These are phyloP conservation scores for Xenopus laevis DNA, from an alignment of 2,113 vertebrate species.

Conservation along the genomic window DNA sequence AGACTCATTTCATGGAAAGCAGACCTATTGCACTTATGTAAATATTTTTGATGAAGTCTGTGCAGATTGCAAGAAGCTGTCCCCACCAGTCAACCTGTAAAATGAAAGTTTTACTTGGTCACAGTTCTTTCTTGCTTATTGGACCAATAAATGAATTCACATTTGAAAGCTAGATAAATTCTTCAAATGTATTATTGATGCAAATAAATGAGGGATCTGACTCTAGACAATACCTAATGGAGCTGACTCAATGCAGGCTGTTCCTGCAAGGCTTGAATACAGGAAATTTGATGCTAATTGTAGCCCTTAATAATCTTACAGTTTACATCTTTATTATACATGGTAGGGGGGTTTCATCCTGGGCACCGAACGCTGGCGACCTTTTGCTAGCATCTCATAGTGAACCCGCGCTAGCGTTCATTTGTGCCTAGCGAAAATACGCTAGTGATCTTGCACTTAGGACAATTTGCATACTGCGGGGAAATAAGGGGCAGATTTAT, in stretches of 20 bases:
- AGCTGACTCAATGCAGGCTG: conserved; percentile 65
- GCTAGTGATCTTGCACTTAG: no score
- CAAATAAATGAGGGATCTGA: conserved; percentile 73
- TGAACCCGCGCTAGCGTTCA: no score
- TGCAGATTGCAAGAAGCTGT: conserved; percentile 40
- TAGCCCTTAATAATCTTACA: conserved; percentile 71
- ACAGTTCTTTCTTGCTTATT: conserved; percentile 59
- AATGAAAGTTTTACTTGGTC: conserved; percentile 40
- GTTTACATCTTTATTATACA: conserved; percentile 33
- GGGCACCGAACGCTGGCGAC: no score
- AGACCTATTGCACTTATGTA: conserved; percentile 34
- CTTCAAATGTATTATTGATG: conserved; percentile 76
- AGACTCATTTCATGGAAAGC: conserved; percentile 31
- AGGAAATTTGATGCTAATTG: conserved; percentile 75
- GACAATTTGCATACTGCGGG: no score
- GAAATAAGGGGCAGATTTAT: no score
- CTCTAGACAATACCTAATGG: conserved; percentile 76
- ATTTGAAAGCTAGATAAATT: conserved; percentile 82
- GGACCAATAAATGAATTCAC: conserved; percentile 69
- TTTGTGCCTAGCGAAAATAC: no score
- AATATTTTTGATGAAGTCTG: conserved; percentile 44
- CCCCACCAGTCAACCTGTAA: conserved; percentile 44
- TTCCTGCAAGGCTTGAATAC: conserved; percentile 64
- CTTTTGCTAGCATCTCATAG: no score
- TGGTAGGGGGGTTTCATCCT: no score